Base-by-base conservation (phyloP, 2,888 invertebrate genomes). In the Ernsta delagoae region DNA sequence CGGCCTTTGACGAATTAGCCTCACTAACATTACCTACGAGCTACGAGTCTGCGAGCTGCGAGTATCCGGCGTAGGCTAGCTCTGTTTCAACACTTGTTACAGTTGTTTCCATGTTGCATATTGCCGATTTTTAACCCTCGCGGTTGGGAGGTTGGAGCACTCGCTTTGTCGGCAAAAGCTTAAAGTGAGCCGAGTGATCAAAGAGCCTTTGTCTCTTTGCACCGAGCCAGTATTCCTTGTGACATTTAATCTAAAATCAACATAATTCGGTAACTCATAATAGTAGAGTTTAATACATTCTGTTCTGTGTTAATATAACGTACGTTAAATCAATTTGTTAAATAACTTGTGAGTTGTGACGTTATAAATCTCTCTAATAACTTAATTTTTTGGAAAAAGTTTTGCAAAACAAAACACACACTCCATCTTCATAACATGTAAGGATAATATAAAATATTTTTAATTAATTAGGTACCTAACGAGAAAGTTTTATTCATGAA, bases 1-100 rank as follows among this genome's bases (percentile, higher is more conserved):
- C 78, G 79, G 84, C 90, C 92, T 92, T 92, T 92, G 92, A 90
- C 88, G 89, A 92, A 92, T 92, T 92, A 91, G 86, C 86, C 83
- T 82, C 83, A 82, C 84, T 83, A 83, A 84, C 85, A 84, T 85
- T 82, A 83, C 82, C n/a, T n/a, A n/a, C n/a, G n/a, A n/a, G n/a
- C 85, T 78, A 80, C 79, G 82, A 79, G 80, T 75, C 75, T 75
- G 71, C 70, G 74, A 68, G 62, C 60, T 11, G n/a, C 57, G 36
- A 34, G 56, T 36, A 56, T 48, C 62, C 57, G 62, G 65, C 71
- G 73, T 65, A 71, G 71, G 70, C 68, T n/a, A n/a, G n/a, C n/a
- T n/a, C n/a, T n/a, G n/a, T n/a, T n/a, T n/a, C n/a, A n/a, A n/a
- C n/a, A n/a, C n/a, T n/a, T n/a, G n/a, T n/a, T n/a, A n/a, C n/a